Evolutionary conservation across 35 echinoderm and acorn worm genomes (phyloP), one percentile per base, ranked within the genome.

Genomic region (Apostichopus parvimensis): DNA sequence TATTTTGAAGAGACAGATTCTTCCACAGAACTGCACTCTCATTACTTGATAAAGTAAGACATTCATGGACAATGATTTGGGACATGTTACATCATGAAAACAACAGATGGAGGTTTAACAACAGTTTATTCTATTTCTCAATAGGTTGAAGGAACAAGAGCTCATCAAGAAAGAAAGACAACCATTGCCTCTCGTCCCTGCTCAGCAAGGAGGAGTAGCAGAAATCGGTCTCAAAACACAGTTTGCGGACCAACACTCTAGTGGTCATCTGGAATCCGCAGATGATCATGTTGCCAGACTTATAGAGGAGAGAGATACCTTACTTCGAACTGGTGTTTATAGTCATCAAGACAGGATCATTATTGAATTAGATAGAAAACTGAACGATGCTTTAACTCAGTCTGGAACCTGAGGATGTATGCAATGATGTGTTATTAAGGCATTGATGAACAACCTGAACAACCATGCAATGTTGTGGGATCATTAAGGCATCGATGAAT

Each of bases 281-380:
- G 94, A 95, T 56, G 94, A 95, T 18, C 94, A 94, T 71, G 93
- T 98, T 7, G 94, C 94, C 18, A 95, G 96, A 79, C 93, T 98
- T 66, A 98, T 95, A 25, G 96, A 98, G 59, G 96, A 98, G 65
- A 82, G 96, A 82, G 96, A 98, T 72, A 98, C 94, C 55, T 73
- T 95, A 57, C 65, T 98, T 14, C 94, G 92, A 57, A 98, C 96
- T 13, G 96, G 96, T 57, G 96, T 98, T 53, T 98, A 98, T 45
- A 95, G 91, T 56, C 94, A 98, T 70, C 92, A 98, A 82, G 96
- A 98, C 57, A 92, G 96, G 81, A 98, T 98, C 59, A 95, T 98
- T 73, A 92, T 80, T 79, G 96, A 98, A 89, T 79, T 98, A 22
- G 94, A 98, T 83, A 92, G 87, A 53, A 94, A 98, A 77, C 94